A percentile compares a stretch with the other conserved stretches of the same genome.
Conservation (phyloP, 2,888 invertebrate species). For the Nymphalis c-album region DNA sequence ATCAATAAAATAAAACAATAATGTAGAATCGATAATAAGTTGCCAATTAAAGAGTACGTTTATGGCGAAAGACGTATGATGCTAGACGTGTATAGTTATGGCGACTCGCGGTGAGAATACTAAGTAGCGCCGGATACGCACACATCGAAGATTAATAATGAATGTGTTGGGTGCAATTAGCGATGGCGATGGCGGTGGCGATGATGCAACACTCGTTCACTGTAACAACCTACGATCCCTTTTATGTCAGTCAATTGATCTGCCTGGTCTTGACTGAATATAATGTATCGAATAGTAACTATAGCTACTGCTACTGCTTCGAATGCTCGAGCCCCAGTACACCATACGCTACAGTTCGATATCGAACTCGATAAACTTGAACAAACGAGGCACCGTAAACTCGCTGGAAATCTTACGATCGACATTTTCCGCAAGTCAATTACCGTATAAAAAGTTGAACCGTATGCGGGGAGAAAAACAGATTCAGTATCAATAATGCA, state of each 20-base stretch:
- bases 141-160: conserved; percentile 2
- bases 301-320: neutral
- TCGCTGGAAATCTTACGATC: conserved; percentile 8
- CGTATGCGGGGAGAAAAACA: conserved; percentile 6
- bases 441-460: conserved; percentile 20
- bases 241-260: neutral
- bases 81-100: neutral
- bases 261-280: conserved; percentile 2
- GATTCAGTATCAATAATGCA: conserved; percentile 35
- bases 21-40: conserved; percentile 14
- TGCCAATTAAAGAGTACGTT: conserved; percentile 25
- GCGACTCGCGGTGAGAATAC: conserved; percentile 12
- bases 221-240: neutral
- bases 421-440: conserved; percentile 26
- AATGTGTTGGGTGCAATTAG: conserved; percentile 14
- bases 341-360: neutral
- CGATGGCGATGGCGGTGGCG: neutral
- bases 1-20: conserved; percentile 16
- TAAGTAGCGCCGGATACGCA: neutral
- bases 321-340: neutral
- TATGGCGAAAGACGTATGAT: conserved; percentile 22
- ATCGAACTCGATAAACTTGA: neutral
- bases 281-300: conserved; percentile 3
- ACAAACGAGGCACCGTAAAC: conserved; percentile 5
- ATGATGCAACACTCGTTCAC: conserved; percentile 5